Evolutionary conservation across 2,888 invertebrate species (phyloP).

Genomic region (Pandemis heparana): DNA sequence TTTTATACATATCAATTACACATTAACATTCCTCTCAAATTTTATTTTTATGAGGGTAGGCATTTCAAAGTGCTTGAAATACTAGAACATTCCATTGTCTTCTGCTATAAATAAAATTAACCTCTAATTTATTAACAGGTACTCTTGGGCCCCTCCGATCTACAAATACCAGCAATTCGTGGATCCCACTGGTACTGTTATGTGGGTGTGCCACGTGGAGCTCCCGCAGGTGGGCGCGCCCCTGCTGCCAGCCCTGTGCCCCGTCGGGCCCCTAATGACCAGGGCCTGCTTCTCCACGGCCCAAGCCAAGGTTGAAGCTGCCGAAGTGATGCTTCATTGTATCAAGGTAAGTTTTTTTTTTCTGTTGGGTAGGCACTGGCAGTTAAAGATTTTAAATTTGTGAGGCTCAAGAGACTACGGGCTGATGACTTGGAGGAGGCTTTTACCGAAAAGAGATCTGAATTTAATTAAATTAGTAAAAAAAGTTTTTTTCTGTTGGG

Average conservation of each 20-base stretch:
- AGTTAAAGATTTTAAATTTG: neutral
- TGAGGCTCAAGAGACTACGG: too few species aligned
- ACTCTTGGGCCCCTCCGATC: conserved; percentile 69
- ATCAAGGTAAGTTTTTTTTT: conserved; percentile 62
- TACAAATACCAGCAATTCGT: conserved; percentile 70
- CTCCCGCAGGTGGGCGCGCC: conserved; percentile 71
- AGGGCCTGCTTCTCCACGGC: conserved; percentile 61
- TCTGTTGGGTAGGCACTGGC: neutral
- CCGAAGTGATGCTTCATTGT: conserved; percentile 64
- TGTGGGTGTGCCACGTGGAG: conserved; percentile 69
- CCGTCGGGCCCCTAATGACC: conserved; percentile 67
- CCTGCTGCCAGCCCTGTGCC: conserved; percentile 55
- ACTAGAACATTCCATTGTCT: neutral
- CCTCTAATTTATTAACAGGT: conserved; percentile 54
- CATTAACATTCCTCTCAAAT: too few species aligned
- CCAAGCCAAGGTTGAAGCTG: conserved; percentile 72
- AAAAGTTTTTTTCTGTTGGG: neutral
- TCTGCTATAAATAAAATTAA: neutral
- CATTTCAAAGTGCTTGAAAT: neutral
- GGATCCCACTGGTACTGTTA: conserved; percentile 57
- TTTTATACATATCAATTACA: too few species aligned
- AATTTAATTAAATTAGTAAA: too few species aligned
- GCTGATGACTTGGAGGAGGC: too few species aligned
- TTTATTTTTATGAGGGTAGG: too few species aligned
- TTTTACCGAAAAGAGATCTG: too few species aligned